Conservation (phyloP, 2,113 vertebrate genomes). For the Tachycineta bicolor region DNA sequence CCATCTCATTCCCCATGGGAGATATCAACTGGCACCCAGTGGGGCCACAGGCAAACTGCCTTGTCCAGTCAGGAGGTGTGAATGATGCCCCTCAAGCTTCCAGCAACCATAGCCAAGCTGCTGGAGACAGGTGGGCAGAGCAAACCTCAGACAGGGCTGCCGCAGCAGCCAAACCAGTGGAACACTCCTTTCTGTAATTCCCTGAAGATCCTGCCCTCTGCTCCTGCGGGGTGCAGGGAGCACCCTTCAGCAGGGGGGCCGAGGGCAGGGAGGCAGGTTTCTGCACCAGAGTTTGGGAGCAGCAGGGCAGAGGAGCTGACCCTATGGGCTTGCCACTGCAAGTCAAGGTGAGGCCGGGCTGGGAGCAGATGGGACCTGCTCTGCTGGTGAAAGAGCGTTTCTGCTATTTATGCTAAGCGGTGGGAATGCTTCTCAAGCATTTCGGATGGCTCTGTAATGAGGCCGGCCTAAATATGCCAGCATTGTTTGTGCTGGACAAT, state of each 20-base stretch:
- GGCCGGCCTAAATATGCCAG: constrained; percentile 88
- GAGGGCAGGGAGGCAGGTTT: constrained; percentile 34
- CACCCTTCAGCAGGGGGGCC: accelerated
- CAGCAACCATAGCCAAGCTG: constrained; percentile 74
- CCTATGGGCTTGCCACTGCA: constrained; percentile 75
- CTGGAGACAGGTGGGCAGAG: constrained; percentile 76
- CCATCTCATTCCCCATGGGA: not conserved
- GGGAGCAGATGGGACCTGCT: constrained; percentile 97
- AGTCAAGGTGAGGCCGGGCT: constrained; percentile 92
- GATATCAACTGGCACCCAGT: not conserved
- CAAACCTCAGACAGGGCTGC: constrained; percentile 75
- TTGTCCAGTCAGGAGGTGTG: constrained; percentile 55
- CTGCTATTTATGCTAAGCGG: constrained; percentile 90
- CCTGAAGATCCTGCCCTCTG: not conserved
- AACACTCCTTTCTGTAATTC: constrained; percentile 37
- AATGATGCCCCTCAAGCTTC: constrained; percentile 77
- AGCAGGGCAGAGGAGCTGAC: not conserved
- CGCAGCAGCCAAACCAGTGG: not conserved
- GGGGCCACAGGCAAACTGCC: not conserved
- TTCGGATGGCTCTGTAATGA: constrained; percentile 92
- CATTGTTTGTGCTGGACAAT: constrained; percentile 91
- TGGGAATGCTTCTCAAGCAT: constrained; percentile 90
- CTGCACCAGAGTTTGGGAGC: constrained; percentile 82
- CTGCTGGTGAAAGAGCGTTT: constrained; percentile 89
- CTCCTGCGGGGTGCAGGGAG: not conserved